Base-by-base conservation (phyloP, 1,140 invertebrate species). In the Zaprionus gabonicus region DNA sequence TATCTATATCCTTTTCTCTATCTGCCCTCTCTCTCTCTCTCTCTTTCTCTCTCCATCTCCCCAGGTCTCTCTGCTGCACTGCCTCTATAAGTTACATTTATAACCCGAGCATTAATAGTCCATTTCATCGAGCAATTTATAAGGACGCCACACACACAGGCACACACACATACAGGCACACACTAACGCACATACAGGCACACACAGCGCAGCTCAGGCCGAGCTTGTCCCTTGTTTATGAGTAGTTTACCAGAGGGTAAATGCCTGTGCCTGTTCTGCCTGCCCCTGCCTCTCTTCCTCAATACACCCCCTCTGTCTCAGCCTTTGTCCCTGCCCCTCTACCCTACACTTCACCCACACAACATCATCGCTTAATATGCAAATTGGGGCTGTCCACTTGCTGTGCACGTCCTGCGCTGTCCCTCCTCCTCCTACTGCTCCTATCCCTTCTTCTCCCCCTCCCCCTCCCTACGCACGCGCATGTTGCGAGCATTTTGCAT, bases 381-480 rank as follows among this genome's bases (percentile, higher is more conserved):
- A 76, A 76, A 76, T 76, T 71, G 72, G 28, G 59, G 41, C 51
- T 64, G 72, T 63, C 59, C 72, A 70, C 67, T 49, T 64, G 53
- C 53, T 58, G 67, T 46, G 58, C 53, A 36, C 66, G 34, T 46
- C 10, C 31, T 10, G 9, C 31, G 31, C 9, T 10, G 31, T 3
- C 31, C 31, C 31, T 34, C 31, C 31, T 10, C 28, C 28, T 31
- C 6, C 28, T 10, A 3, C 28, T 51, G 2, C 56, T 13, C 15
- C 38, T 34, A 2, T 20, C 36, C 4, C 66, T 13, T 3, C 15
- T 3, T 13, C 4, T 15, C 4, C 4, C 15, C 1, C 38, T 10
- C 9, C 13, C 49, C 1, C 38, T 10, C 17, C 13, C 49, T 23
- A 53, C 41, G 55, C 68, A 76, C 59, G 44, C 46, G 23, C 28